Evolutionary conservation across 2,113 vertebrate species (phyloP), one percentile per base, ranked within the genome.

Genomic region (Nothoprocta pentlandii): DNA sequence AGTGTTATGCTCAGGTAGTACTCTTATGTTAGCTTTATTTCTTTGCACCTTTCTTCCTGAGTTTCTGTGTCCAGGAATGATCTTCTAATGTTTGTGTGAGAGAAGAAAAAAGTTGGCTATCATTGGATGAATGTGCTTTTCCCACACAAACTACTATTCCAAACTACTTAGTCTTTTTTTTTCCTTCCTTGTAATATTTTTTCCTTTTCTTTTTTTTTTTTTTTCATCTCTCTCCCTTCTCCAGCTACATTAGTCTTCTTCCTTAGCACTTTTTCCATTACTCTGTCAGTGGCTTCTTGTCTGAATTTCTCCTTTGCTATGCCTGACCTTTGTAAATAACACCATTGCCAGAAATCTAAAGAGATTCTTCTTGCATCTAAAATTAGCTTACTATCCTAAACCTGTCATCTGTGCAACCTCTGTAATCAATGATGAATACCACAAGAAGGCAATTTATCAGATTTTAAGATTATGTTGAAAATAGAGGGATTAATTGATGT

Each of bases 401-500:
- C 36, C 93, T 91, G 80, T 81, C 80, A 86, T 95, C 69, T 76
- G n/a, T 77, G 73, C 68, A 84, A 75, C 47, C 42, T 92, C 51
- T 84, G 66, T 64, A 90, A 92, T 93, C 91, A 87, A 36, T 94
- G 56, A 80, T 71, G 95, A 92, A 95, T 94, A 81, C 25, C 14
- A 19, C 69, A 75, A 71, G 70, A 71, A 84, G 51, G 74, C 69
- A 90, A 73, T 91, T 86, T 12, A 82, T 89, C 66, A 58, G 44
- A 14, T 69, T 36, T 93, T 76, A 91, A 91, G 58, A 87, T 87
- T 58, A 49, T 46, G 46, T 85, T 90, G 64, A 61, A 96, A 78
- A 51, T 86, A 69, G 83, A 86, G 68, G 76, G 83, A 86, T 93
- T 96, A 94, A 94, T 95, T 94, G 80, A 39, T 92, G 69, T 80